These are phyloP conservation scores for Acronicta alni DNA, from an alignment of 2,888 invertebrate genomes.

Conservation along the genomic window DNA sequence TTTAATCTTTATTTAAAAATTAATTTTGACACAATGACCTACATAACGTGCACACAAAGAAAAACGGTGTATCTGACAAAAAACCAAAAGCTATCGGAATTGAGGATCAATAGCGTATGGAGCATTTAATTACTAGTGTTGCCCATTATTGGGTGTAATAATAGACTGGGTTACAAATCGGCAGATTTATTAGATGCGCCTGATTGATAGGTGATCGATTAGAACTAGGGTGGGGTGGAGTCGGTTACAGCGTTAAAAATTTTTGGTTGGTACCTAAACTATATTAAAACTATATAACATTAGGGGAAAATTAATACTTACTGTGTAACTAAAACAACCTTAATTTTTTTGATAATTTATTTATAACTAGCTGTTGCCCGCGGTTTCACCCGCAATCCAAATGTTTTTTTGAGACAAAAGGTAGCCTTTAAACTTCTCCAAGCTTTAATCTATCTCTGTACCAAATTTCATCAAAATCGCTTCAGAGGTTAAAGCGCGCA, in stretches of 20 bases:
- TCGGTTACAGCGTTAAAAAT: slow-evolving; percentile 14
- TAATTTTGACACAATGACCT: slow-evolving; percentile 56
- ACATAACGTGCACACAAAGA: slow-evolving; percentile 25
- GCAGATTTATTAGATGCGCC: slow-evolving; percentile 78
- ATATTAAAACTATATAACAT: no score
- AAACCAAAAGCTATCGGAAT: slow-evolving; percentile 38
- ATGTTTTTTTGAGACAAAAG: no score
- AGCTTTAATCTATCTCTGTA: no score
- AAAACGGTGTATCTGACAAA: slow-evolving; percentile 34
- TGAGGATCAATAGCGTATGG: slow-evolving; percentile 59
- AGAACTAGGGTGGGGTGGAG: slow-evolving; percentile 63
- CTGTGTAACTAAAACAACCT: no score
- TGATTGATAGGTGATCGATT: slow-evolving; percentile 85
- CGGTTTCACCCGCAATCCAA: no score
- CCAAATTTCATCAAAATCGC: no score
- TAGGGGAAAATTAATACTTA: no score
- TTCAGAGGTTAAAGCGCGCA: no score
- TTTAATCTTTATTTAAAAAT: slow-evolving; percentile 1
- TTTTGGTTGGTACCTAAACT: not conserved
- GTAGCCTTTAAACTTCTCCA: no score
- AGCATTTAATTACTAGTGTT: slow-evolving; percentile 68
- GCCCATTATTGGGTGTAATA: slow-evolving; percentile 76
- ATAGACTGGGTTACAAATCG: slow-evolving; percentile 68
- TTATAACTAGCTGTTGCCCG: no score
- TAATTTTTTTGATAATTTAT: no score